Base-by-base conservation (phyloP, 2,797 vertebrate genomes). In the Enteromius paludinosus region DNA sequence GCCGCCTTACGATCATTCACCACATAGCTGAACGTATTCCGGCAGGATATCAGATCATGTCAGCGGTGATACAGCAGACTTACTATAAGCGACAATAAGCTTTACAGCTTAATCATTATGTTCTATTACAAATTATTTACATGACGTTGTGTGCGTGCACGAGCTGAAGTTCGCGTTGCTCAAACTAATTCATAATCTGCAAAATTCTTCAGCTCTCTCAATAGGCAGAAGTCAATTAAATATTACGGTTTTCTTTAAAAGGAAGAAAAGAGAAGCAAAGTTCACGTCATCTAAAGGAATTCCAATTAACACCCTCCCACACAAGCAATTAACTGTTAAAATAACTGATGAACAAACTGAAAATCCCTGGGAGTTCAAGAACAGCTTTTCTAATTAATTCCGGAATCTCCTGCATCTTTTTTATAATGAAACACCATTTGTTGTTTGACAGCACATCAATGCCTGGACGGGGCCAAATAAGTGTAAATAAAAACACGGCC, bases 261-360 rank as follows among this genome's bases (percentile, higher is more conserved):
- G 14, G 20, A 78, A 81, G 35, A 75, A 72, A 64, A 30, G 87
- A 86, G 85, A 92, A 90, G 88, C 88, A 88, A 89, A 93, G 90
- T 92, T 94, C 91, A 92, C 82, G 90, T 91, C 91, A 90, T 92
- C 91, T 91, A 89, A 92, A 91, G 91, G 86, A 91, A 93, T 96
- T 95, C 96, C 96, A 97, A 97, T 98, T 97, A 97, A 96, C 96
- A 96, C 96, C 95, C 95, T 95, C 88, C 86, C 92, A 90, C 95
- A 93, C 94, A 93, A 93, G 93, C 96, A 97, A 97, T 97, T 96
- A 97, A 95, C 92, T 90, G 90, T 92, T 91, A 90, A 94, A 94
- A 94, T 92, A 93, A 91, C 89, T 84, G 89, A 90, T 70, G 91
- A 92, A 92, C 90, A 93, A 92, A 93, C 87, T 88, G 86, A 88